Evolutionary conservation across 2,888 invertebrate genomes (phyloP).

Genomic region (Venustoraphidia nigricollis): DNA sequence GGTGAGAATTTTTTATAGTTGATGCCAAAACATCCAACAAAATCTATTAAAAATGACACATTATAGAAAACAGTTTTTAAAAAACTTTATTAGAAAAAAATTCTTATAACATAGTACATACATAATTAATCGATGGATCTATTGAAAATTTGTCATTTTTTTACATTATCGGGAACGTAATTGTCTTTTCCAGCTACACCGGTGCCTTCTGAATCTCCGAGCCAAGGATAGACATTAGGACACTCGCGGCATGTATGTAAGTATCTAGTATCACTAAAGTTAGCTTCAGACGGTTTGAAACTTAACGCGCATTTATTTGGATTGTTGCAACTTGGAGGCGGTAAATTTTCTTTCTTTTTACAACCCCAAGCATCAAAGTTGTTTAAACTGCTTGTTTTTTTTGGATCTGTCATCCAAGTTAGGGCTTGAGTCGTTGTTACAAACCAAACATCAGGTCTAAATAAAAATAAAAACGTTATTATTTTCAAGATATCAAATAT

Average conservation of each 20-base stretch:
- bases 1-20: no score
- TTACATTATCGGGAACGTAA: conserved; percentile 57
- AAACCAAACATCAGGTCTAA: conserved; percentile 72
- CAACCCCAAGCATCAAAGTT: conserved; percentile 75
- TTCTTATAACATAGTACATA: no score
- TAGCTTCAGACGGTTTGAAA: conserved; percentile 60
- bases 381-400: conserved; percentile 45
- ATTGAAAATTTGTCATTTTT: conserved; percentile 11
- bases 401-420: conserved; percentile 81
- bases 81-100: no score
- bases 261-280: conserved; percentile 69
- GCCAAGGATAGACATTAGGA: conserved; percentile 75
- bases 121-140: no score
- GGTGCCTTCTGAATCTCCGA: conserved; percentile 73
- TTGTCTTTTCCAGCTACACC: conserved; percentile 66
- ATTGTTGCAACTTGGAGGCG: conserved; percentile 60
- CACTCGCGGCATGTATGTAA: conserved; percentile 79
- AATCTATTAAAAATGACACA: no score
- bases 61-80: no score
- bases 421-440: conserved; percentile 78
- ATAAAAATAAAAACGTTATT: conserved; percentile 15
- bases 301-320: conserved; percentile 71
- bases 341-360: conserved; percentile 48
- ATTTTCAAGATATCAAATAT: no score
- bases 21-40: no score